These are phyloP conservation scores for Myotis pilosus DNA, from an alignment of 2,797 vertebrate species.

Conservation along the genomic window DNA sequence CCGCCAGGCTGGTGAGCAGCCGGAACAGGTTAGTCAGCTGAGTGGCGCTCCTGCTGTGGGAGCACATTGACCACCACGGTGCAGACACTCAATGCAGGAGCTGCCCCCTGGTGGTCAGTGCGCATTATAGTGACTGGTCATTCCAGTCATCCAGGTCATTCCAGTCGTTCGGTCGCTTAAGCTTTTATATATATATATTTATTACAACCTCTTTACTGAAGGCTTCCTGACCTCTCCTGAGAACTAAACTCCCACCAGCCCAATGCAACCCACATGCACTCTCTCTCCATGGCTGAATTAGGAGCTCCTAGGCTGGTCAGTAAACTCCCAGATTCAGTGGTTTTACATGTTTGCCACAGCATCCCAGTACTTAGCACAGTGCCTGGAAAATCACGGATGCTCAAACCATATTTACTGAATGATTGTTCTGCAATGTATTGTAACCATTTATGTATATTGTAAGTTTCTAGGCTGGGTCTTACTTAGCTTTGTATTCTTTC, in stretches of 20 bases:
- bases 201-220: neutral
- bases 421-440: neutral
- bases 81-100: no score
- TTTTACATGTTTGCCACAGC: neutral
- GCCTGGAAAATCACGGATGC: neutral
- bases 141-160: no score
- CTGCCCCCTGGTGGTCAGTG: no score
- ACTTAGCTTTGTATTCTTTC: neutral
- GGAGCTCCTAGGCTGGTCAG: neutral
- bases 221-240: neutral
- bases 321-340: neutral
- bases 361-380: neutral
- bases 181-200: neutral
- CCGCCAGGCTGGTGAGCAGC: no score
- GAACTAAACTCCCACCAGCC: neutral
- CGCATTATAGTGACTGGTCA: accelerated
- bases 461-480: neutral
- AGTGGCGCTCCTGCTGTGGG: no score
- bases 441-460: neutral
- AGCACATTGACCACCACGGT: no score
- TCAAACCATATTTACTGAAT: neutral
- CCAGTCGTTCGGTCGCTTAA: no score
- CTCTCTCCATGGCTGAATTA: neutral
- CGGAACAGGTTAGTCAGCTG: no score
- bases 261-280: neutral